Evolutionary conservation across 2,113 vertebrate species (phyloP).

Genomic region (Mionectes macconnelli): DNA sequence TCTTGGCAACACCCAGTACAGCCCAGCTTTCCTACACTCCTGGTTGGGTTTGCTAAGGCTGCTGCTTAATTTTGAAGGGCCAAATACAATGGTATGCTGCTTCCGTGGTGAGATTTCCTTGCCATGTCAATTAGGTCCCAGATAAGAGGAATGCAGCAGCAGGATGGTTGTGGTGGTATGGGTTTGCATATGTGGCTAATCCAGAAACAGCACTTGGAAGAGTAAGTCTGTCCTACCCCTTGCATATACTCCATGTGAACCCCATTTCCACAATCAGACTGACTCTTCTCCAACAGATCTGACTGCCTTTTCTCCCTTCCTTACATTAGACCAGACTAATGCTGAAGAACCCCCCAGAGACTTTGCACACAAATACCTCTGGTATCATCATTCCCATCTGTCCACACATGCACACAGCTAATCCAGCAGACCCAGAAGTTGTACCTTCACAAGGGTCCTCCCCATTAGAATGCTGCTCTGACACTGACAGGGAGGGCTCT

Average conservation of each 20-base stretch:
- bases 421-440: not conserved
- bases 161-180: not conserved
- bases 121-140: not conserved
- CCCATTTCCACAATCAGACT: not conserved
- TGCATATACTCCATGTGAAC: not conserved
- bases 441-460: not conserved
- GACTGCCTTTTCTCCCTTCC: not conserved
- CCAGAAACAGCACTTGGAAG: not conserved
- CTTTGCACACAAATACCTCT: not conserved
- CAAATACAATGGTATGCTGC: not conserved
- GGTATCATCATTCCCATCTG: not conserved
- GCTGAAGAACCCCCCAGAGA: not conserved
- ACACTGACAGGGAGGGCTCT: not conserved
- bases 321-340: not conserved
- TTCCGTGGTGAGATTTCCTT: not conserved
- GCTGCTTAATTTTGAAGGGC: not conserved
- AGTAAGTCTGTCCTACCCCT: not conserved
- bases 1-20: not conserved
- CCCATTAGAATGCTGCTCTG: not conserved
- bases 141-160: not conserved
- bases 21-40: not conserved
- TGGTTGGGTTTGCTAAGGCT: not conserved
- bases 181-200: not conserved
- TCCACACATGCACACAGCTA: fast-evolving
- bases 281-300: not conserved